Base-by-base conservation (phyloP, 2,888 invertebrate species). In the Tetheella fluctuosa region DNA sequence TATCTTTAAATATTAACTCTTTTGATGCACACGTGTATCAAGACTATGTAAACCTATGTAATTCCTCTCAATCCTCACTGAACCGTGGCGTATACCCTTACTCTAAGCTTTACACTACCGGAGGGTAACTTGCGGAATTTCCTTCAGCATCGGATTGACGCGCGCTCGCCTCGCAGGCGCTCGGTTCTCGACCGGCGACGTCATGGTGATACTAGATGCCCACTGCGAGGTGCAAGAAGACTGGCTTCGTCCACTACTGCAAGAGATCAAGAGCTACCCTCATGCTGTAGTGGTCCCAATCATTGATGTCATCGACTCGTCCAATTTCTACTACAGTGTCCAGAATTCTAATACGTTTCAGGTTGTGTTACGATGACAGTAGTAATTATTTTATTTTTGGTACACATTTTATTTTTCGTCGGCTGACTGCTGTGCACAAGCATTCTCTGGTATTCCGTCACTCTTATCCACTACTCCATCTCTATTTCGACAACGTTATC, bases 281-380 rank as follows among this genome's bases (percentile, higher is more conserved):
- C 96, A 95, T 37, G 95, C 97, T 1, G 98, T 98, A 0, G 89
- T 98, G 61, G 97, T 98, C 67, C 99, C 99, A 54, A 97, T 98
- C 73, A 99, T 99, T 70, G 99, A 99, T 91, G 96, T 97, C 60
- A 98, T 99, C 73, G 97, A 97, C 84, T 96, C 97, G 65, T 94
- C 95, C 69, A 96, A 94, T 57, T 94, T 98, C 85, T 95, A 95
- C 79, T 97, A 97, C 88, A 95, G 95, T 73, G 94, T 94, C n/a
- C 91, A 85, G 87, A 94, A 93, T 70, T 85, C 92, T 28, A 85
- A 82, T 67, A 85, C 68, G 23, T 93, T 94, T 69, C 93, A 93
- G 90, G 93, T 93, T 76, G 68, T 68, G 63, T 15, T 20, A 20
- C 20, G 48, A 48, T 20, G 20, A 48, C 17, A 48, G 20, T 48